These are phyloP conservation scores for Linnaemya vulpina DNA, from an alignment of 2,888 invertebrate species.

Conservation along the genomic window DNA sequence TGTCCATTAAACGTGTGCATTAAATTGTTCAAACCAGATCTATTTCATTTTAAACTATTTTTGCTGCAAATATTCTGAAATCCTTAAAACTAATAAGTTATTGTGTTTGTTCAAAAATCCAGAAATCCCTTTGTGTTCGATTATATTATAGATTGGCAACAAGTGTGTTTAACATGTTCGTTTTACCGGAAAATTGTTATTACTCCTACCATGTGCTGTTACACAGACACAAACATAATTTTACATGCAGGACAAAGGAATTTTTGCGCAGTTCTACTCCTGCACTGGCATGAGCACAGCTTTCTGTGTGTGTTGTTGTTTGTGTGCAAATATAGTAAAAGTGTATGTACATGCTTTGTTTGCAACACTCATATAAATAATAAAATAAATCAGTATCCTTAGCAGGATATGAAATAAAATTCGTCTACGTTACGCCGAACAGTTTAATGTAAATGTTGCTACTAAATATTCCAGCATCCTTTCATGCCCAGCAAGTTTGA, in stretches of 20 bases:
- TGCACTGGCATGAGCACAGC: background rate
- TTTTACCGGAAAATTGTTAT: conserved; percentile 71
- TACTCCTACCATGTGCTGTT: conserved; percentile 64
- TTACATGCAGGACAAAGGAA: background rate
- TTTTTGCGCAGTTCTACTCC: background rate
- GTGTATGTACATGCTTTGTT: background rate
- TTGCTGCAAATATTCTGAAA: conserved; percentile 18
- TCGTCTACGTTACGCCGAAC: conserved; percentile 15
- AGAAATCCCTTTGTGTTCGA: conserved; percentile 47
- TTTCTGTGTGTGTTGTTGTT: background rate
- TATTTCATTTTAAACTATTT: background rate
- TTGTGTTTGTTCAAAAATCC: conserved; percentile 60
- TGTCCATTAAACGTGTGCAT: background rate
- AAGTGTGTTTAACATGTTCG: conserved; percentile 63
- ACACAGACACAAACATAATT: background rate
- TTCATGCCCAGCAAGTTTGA: background rate
- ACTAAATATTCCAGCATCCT: conserved; percentile 2
- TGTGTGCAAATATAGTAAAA: background rate
- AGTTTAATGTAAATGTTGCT: conserved; percentile 25
- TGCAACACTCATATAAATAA: conserved; percentile 28
- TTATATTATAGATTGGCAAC: conserved; percentile 50
- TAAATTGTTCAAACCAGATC: conserved; percentile 5
- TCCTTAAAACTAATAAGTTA: conserved; percentile 62
- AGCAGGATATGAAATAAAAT: conserved; percentile 60
- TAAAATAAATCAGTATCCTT: conserved; percentile 51